Evolutionary conservation across 2,113 vertebrate genomes (phyloP), one percentile per base, ranked within the genome.

Genomic region (Mugil cephalus): DNA sequence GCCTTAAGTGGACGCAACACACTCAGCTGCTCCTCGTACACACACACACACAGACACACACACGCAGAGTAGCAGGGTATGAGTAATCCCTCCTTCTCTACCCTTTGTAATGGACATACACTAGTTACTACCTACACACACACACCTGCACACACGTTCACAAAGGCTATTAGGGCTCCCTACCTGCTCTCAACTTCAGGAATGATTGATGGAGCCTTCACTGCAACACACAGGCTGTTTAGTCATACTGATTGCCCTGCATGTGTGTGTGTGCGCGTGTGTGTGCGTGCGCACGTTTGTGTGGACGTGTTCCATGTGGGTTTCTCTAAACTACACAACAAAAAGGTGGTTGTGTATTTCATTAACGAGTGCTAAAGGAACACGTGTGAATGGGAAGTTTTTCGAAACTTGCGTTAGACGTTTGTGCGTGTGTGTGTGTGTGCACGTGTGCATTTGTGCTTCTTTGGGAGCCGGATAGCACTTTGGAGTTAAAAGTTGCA

Each of bases 191-290:
- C 43, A 76, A 54, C 79, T 80, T 75, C 66, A 83, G 24, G 21
- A 74, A 60, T 84, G 88, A 87, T 82, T 86, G 88, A 87, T 87
- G 13, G 85, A 84, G 69, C 85, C 55, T 75, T 89, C 85, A 80
- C 59, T 48, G 42, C 80, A 62, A 73, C 75, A 80, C 79, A 70
- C 72, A 70, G 72, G 43, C 79, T 84, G 83, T 86, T 80, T 84
- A 80, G 83, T 82, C 80, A 82, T 54, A 77, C 83, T 74, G 80
- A 85, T 85, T 87, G 74, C 68, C 47, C 64, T 63, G 64, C 13
- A 8, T 45, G 35, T 60, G 58, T 82, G 51, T 76, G 66, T 38
- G 48, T 74, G 9, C 46, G 58, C 53, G 36, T 51, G 34, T 38
- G 6, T 61, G 59, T 73, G 74, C n/a, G n/a, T 50, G 17, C 39